These are phyloP conservation scores for Microplitis manilae DNA, from an alignment of 2,888 invertebrate species.

Conservation along the genomic window DNA sequence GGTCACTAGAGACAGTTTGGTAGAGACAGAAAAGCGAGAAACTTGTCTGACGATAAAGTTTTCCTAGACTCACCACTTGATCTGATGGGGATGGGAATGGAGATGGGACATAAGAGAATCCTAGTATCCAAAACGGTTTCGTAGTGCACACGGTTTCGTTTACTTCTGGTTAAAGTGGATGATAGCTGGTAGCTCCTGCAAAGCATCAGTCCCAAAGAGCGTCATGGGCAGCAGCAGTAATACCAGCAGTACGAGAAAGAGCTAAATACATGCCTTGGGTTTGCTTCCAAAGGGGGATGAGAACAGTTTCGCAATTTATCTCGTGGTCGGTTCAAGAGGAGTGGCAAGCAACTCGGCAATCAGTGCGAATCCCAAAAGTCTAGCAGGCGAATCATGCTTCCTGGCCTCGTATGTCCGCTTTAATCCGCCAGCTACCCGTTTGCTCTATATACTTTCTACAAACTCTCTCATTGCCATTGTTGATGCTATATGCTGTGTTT, in stretches of 20 bases:
- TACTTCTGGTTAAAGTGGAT: constrained; percentile 8
- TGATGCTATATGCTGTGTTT: not conserved
- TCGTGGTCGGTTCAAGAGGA: constrained; percentile 41
- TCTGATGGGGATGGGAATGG: not conserved
- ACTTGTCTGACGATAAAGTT: constrained; percentile 43
- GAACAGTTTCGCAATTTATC: constrained; percentile 52
- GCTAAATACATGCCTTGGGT: not conserved
- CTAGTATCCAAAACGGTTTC: constrained; percentile 17
- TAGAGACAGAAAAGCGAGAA: constrained; percentile 15
- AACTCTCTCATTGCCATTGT: constrained; percentile 4
- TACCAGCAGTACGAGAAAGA: constrained; percentile 17
- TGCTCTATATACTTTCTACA: not conserved
- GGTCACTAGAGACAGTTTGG: constrained; percentile 55
- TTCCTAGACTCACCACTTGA: constrained; percentile 30
- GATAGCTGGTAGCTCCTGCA: not conserved
- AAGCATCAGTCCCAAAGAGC: constrained; percentile 7
- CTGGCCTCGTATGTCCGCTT: constrained; percentile 22
- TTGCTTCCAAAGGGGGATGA: not conserved
- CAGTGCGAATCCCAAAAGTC: constrained; percentile 51
- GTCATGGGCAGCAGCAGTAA: not conserved
- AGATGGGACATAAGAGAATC: not conserved
- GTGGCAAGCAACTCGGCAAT: constrained; percentile 46
- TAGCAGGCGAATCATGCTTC: constrained; percentile 46
- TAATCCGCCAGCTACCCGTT: not conserved
- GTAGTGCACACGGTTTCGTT: constrained; percentile 5